phyloP scores from a whole-genome alignment of 2,888 invertebrate genomes.

The Sceliomorpha sp. region DNA sequence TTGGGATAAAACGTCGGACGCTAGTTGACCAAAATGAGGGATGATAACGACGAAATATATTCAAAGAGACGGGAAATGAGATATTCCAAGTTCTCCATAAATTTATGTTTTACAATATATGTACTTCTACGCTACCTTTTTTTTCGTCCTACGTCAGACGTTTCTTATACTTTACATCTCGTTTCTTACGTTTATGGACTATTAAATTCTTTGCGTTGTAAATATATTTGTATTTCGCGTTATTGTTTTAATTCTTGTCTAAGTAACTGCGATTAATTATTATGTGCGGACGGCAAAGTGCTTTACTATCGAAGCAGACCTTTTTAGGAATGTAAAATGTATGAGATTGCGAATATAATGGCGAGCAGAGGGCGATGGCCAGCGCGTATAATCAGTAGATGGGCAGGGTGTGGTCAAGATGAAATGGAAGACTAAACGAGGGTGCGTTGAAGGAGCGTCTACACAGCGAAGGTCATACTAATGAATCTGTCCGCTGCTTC shows the following conservation, averaged over 20 bases:
- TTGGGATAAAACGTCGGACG: slow-evolving; percentile 39
- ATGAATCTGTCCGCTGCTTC: slow-evolving; percentile 17
- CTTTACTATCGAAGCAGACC: too few species aligned
- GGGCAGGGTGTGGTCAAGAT: slow-evolving; percentile 67
- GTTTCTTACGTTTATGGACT: too few species aligned
- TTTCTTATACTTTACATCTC: too few species aligned
- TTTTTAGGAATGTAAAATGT: slow-evolving; percentile 32
- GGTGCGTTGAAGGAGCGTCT: slow-evolving; percentile 40
- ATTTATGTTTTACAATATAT: slow-evolving; percentile 14
- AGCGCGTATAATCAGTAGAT: slow-evolving; percentile 72
- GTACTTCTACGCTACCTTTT: too few species aligned
- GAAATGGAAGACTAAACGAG: slow-evolving; percentile 49
- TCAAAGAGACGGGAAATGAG: slow-evolving; percentile 6
- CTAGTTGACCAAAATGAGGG: slow-evolving; percentile 33
- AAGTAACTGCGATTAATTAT: too few species aligned
- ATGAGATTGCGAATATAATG: slow-evolving; percentile 31
- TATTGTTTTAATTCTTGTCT: slow-evolving; percentile 14
- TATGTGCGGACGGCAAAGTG: too few species aligned
- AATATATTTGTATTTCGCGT: too few species aligned
- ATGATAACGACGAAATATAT: slow-evolving; percentile 31
- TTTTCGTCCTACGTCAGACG: too few species aligned
- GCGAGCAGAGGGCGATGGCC: slow-evolving; percentile 57
- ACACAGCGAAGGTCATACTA: slow-evolving; percentile 37
- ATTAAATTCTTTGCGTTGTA: too few species aligned
- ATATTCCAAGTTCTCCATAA: background rate